Conservation (phyloP, 2,797 vertebrate species). For the Silurus lanzhouensis region DNA sequence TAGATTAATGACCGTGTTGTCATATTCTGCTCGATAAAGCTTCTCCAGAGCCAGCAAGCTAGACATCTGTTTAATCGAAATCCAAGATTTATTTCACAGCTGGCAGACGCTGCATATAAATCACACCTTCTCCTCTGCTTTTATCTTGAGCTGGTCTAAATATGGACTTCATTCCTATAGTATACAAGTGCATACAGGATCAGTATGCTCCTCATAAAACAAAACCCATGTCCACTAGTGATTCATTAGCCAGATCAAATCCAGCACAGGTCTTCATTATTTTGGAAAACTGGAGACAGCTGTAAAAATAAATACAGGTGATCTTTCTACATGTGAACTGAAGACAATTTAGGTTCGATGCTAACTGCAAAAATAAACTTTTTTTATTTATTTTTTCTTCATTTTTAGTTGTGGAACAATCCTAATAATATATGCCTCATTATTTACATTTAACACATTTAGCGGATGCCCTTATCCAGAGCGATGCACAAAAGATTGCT, state of each 20-base stretch:
- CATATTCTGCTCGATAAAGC: conserved; percentile 63
- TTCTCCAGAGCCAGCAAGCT: conserved; percentile 35
- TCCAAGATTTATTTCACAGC: conserved; percentile 46
- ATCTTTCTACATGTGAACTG: neutral
- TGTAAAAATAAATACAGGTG: neutral
- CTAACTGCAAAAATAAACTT: neutral
- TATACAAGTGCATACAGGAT: neutral
- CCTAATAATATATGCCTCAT: too few species aligned
- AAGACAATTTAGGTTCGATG: neutral
- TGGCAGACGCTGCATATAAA: conserved; percentile 40
- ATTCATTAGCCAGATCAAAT: neutral
- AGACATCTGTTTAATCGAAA: conserved; percentile 64
- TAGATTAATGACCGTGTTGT: conserved; percentile 70
- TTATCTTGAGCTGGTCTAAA: conserved; percentile 36
- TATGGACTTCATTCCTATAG: conserved; percentile 35
- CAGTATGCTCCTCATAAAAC: conserved; percentile 23
- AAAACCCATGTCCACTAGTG: neutral
- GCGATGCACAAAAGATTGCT: too few species aligned
- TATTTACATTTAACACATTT: too few species aligned
- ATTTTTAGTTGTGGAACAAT: too few species aligned
- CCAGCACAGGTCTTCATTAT: neutral
- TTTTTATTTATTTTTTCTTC: too few species aligned
- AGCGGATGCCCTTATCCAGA: too few species aligned
- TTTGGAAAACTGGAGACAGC: neutral
- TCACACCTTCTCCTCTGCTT: conserved; percentile 28